Evolutionary conservation across 2,113 vertebrate genomes (phyloP), one percentile per base, ranked within the genome.

Genomic region (Ancistrus triradiatus): DNA sequence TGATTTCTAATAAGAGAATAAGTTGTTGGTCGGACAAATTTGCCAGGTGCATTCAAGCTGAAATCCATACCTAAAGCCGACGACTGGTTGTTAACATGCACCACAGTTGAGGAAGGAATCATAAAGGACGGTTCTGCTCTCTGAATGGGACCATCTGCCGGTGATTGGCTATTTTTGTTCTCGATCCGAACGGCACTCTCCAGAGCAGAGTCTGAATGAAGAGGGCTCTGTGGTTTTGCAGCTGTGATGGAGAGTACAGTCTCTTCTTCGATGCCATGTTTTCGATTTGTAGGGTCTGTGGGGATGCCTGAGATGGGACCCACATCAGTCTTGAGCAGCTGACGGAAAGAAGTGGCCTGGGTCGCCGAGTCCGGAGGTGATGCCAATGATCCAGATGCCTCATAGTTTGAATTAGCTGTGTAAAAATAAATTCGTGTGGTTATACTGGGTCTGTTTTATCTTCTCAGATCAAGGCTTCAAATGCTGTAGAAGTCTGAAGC

Each of bases 21-120:
- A 50, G 77, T 84, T 63, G 52, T 59, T 53, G 63, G 58, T 68
- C 66, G 76, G 59, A 55, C 60, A 37, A 35, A 37, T 31, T 4
- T 61, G 10, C 19, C 14, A n/a, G 11, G 13, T 21, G 15, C 27
- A 33, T 80, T 87, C 86, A 79, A 81, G 72, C 79, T 80, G 56
- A 55, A 78, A 80, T 77, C 85, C 92, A 92, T 88, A 97, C 95
- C 94, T 96, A 93, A 87, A 75, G 73, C 66, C 52, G 82, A 72
- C 15, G 81, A 75, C 65, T 57, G 59, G 81, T 74, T 66, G 83
- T 70, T 65, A 61, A 74, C 79, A 74, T 72, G 81, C 73, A 74
- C 78, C 42, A 77, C 74, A 47, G 73, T 57, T 35, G 73, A 74
- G 1, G 56, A 76, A 1, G 81, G 81, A 40, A 72, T 80, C 19